phyloP scores from a whole-genome alignment of 2,113 vertebrate genomes.

The Ageneiosus marmoratus region DNA sequence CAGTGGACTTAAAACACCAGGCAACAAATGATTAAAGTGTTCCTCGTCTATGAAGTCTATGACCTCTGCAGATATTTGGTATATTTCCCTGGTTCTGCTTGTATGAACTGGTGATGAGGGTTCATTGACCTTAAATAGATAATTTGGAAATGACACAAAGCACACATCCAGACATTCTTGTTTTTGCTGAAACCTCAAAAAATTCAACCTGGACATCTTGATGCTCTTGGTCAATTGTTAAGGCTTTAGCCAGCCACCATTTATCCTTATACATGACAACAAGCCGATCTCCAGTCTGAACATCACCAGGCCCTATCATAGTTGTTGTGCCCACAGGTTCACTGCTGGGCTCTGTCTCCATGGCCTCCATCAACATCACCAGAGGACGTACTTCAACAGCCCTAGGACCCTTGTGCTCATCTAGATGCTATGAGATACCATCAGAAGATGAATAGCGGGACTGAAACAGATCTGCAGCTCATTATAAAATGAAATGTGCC shows the following conservation, averaged over 20 bases:
- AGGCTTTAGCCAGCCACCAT: not conserved
- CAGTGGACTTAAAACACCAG: slow-evolving; percentile 4
- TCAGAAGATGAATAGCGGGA: not conserved
- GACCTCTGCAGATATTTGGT: not conserved
- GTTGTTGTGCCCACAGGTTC: not conserved
- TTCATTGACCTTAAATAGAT: not conserved
- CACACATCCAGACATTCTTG: not conserved
- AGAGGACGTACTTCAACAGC: not conserved
- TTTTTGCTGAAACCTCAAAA: not conserved
- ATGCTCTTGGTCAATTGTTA: not conserved
- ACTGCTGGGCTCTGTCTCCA: not conserved
- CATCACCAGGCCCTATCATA: not conserved
- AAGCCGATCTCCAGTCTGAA: not conserved
- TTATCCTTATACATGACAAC: not conserved
- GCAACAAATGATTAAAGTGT: not conserved
- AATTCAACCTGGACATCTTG: not conserved
- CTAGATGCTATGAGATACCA: not conserved
- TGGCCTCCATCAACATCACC: not conserved
- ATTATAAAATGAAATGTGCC: not conserved
- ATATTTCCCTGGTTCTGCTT: slow-evolving; percentile 22
- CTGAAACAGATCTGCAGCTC: not conserved
- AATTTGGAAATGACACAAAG: not conserved
- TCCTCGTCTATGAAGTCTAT: not conserved
- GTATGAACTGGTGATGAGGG: not conserved
- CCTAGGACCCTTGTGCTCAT: no score